phyloP scores from a whole-genome alignment of 2,797 vertebrate species.

The Lepus townsendii region DNA sequence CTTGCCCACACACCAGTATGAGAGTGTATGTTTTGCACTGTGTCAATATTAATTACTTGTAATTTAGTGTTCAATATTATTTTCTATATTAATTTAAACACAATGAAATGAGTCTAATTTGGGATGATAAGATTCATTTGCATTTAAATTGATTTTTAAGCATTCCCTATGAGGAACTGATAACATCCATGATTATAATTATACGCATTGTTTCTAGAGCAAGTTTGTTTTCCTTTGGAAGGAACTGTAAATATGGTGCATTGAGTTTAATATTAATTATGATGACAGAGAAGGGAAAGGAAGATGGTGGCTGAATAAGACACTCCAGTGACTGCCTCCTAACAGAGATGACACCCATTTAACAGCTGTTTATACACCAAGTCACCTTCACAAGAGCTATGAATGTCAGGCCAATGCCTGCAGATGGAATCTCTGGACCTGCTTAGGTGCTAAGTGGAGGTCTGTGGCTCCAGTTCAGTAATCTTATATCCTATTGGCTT shows the following conservation, averaged over 20 bases:
- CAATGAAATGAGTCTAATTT: slow-evolving; percentile 72
- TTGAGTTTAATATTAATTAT: slow-evolving; percentile 49
- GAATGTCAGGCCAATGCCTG: too few relatives aligned
- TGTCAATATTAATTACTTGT: slow-evolving; percentile 77
- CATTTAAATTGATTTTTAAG: slow-evolving; percentile 81
- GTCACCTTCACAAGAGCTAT: too few relatives aligned
- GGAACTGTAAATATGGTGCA: slow-evolving; percentile 38
- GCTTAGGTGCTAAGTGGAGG: too few relatives aligned
- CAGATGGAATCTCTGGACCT: too few relatives aligned
- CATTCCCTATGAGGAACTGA: slow-evolving; percentile 60
- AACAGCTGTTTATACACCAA: too few relatives aligned
- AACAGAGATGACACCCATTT: too few relatives aligned
- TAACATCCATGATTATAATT: slow-evolving; percentile 64
- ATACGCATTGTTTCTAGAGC: slow-evolving; percentile 60
- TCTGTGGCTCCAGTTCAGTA: too few relatives aligned
- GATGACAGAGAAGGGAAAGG: background rate
- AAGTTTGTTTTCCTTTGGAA: slow-evolving; percentile 65
- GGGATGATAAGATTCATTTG: slow-evolving; percentile 78
- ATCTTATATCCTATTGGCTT: too few relatives aligned
- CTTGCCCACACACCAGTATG: background rate
- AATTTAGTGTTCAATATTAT: slow-evolving; percentile 73
- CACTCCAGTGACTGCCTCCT: too few relatives aligned
- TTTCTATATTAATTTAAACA: slow-evolving; percentile 80
- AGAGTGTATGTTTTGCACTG: slow-evolving; percentile 53
- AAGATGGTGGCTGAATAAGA: too few relatives aligned